Conservation (phyloP, 2,797 vertebrate species). For the Gallinago stenura region DNA sequence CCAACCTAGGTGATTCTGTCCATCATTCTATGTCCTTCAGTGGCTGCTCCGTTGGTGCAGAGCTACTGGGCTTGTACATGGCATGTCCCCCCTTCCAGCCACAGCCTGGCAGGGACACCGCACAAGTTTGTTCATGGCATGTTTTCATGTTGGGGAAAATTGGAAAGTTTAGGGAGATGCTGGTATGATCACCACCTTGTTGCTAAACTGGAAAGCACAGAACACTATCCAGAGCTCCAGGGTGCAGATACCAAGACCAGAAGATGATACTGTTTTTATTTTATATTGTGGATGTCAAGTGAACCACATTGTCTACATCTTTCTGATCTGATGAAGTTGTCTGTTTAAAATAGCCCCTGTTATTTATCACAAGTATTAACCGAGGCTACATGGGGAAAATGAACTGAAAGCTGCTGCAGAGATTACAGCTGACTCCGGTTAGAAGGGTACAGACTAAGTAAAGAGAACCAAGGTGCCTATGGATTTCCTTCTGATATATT, state of each 20-base stretch:
- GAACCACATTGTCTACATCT: background rate
- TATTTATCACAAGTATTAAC: background rate
- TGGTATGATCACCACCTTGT: background rate
- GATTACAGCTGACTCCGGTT: background rate
- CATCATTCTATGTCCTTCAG: too few species aligned
- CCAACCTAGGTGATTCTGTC: too few species aligned
- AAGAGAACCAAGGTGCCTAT: background rate
- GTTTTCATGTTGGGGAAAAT: accelerated
- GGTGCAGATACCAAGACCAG: background rate
- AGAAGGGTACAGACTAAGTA: background rate
- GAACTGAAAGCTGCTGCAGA: background rate
- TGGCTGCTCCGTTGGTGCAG: background rate
- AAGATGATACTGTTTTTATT: background rate
- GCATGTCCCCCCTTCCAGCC: accelerated
- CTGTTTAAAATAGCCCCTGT: background rate
- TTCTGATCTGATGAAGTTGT: background rate
- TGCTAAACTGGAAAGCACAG: background rate
- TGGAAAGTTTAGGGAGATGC: background rate
- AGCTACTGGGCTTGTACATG: background rate
- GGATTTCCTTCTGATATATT: background rate
- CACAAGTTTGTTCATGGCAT: accelerated
- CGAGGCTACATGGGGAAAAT: background rate
- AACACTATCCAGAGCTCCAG: background rate
- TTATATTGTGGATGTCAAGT: background rate
- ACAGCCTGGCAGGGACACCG: accelerated